A percentile compares a stretch with the other conserved stretches of the same genome.
Evolutionary conservation across 2,113 vertebrate species (phyloP).

Genomic region (Thryonomys swinderianus): DNA sequence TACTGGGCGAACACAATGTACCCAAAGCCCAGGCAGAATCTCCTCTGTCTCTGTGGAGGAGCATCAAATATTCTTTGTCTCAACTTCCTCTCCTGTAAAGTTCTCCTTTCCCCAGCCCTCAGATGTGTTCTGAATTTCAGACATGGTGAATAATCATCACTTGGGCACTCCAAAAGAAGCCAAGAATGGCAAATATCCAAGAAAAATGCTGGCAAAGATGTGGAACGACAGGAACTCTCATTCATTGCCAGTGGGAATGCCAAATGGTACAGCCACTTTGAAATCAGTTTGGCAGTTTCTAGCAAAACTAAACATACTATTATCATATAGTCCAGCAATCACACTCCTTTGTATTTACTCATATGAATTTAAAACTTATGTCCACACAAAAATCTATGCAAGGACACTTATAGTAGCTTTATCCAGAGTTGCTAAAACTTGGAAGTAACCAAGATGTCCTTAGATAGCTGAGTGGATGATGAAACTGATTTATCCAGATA

Average conservation of each 20-base stretch:
- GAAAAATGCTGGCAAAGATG: background rate
- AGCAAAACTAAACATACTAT: background rate
- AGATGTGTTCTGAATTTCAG: constrained; percentile 4
- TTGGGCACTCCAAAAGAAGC: background rate
- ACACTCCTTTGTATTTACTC: background rate
- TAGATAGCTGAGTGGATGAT: background rate
- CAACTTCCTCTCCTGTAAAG: background rate
- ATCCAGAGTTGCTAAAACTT: constrained; percentile 10
- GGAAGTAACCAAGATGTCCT: constrained; percentile 28
- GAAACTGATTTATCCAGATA: background rate
- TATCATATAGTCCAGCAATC: background rate
- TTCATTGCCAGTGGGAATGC: background rate
- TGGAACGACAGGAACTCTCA: background rate
- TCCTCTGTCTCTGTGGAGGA: background rate
- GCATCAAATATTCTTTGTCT: background rate
- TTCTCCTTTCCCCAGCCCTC: background rate
- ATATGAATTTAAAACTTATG: constrained; percentile 2
- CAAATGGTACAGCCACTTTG: background rate
- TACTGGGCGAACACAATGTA: background rate
- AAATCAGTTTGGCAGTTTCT: background rate
- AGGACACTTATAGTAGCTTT: constrained; percentile 14
- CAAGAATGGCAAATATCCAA: background rate
- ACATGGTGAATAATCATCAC: background rate
- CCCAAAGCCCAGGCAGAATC: background rate
- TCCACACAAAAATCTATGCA: background rate